Conservation (phyloP, 2,113 vertebrate genomes). For the Scopus umbretta region DNA sequence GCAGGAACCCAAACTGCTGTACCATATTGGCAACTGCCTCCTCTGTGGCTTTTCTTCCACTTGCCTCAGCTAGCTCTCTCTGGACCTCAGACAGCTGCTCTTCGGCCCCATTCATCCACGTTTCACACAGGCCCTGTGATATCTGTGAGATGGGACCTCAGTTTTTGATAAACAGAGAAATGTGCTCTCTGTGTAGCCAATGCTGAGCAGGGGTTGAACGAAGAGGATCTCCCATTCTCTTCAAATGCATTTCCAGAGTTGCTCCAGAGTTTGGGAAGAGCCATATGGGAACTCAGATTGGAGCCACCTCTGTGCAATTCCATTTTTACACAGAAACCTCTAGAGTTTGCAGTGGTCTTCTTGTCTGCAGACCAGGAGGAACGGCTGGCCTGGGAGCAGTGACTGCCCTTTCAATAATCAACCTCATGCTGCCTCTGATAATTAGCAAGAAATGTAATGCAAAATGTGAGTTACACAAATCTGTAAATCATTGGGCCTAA, state of each 20-base stretch:
- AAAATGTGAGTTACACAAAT: not conserved
- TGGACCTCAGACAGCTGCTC: not conserved
- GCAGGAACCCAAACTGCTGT: not conserved
- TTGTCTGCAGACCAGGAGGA: not conserved
- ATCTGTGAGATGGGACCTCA: not conserved
- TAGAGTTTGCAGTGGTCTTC: not conserved
- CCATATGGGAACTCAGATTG: not conserved
- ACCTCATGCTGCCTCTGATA: not conserved
- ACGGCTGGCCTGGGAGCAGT: not conserved
- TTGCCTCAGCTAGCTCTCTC: not conserved
- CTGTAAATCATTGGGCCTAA: not conserved
- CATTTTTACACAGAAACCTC: not conserved
- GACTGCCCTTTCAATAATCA: not conserved
- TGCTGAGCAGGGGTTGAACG: not conserved
- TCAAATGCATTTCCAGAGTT: not conserved
- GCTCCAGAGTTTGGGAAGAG: not conserved
- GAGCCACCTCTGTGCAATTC: not conserved
- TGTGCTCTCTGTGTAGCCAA: not conserved
- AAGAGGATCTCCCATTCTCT: not conserved
- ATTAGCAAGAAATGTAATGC: not conserved
- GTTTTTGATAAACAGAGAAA: not conserved
- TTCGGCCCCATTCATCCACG: not conserved
- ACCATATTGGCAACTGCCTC: not conserved
- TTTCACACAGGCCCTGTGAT: not conserved
- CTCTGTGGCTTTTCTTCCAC: not conserved